phyloP scores from a whole-genome alignment of 2,113 vertebrate species.

The Oenanthe oenanthe region DNA sequence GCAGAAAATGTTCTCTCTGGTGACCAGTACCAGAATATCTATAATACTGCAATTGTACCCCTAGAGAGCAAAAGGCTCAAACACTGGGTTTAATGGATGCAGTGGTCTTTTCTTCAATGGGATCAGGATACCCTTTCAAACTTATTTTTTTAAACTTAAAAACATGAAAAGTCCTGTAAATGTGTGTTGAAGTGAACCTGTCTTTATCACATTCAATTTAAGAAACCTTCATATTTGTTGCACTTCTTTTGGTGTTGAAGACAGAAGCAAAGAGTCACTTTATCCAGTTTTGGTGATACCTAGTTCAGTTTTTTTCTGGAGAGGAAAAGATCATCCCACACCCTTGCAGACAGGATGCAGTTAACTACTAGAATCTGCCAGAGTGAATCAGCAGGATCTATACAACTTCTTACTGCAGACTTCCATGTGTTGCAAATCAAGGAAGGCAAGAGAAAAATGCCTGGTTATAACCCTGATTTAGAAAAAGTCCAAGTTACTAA shows the following conservation, averaged over 20 bases:
- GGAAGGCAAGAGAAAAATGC: not conserved
- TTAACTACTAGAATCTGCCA: conserved; percentile 25
- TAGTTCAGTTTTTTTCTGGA: conserved; percentile 20
- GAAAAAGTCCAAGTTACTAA: not conserved
- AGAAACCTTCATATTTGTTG: not conserved
- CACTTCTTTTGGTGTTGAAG: not conserved
- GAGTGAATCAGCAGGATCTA: conserved; percentile 62
- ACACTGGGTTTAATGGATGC: not conserved
- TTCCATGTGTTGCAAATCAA: conserved; percentile 5
- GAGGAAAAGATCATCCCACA: not conserved
- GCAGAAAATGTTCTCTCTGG: not conserved
- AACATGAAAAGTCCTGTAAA: not conserved
- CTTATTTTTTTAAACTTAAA: not conserved
- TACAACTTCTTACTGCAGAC: conserved; percentile 35
- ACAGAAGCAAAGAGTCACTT: not conserved
- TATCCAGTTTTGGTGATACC: not conserved
- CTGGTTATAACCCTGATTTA: not conserved
- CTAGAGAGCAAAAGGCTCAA: not conserved
- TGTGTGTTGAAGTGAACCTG: not conserved
- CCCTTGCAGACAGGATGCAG: conserved; percentile 18
- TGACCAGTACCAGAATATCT: not conserved
- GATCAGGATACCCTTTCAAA: not conserved
- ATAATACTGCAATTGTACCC: not conserved
- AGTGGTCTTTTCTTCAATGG: not conserved
- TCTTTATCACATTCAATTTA: not conserved